phyloP scores from a whole-genome alignment of 35 echinoderm and acorn worm genomes.

The Heliocidaris tuberculata region DNA sequence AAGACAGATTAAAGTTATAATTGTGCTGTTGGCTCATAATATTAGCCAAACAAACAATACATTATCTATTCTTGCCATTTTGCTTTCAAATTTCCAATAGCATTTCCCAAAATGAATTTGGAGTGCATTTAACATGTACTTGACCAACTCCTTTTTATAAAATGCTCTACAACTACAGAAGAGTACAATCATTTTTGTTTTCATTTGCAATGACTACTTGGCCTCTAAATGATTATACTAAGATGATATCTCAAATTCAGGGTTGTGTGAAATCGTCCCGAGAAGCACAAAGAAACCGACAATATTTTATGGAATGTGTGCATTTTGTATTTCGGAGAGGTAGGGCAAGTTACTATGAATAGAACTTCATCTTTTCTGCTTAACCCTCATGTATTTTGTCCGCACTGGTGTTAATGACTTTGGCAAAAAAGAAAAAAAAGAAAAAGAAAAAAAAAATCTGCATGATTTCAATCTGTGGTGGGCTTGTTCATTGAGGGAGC shows the following conservation, averaged over 20 bases:
- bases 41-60: no score
- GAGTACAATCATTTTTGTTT: no score
- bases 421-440: neutral
- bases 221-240: neutral
- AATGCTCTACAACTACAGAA: no score
- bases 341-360: neutral
- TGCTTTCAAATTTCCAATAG: no score
- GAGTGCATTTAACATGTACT: no score
- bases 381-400: neutral
- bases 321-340: neutral
- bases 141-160: no score
- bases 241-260: neutral
- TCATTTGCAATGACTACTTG: no score
- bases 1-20: no score
- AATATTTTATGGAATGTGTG: neutral
- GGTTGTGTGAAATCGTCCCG: neutral
- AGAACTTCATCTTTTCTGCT: neutral
- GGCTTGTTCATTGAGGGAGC: neutral
- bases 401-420: conserved; percentile 13
- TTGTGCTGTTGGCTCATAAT: no score
- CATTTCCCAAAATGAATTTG: no score
- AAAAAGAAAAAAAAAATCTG: neutral
- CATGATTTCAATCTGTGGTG: neutral
- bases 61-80: no score
- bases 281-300: neutral